phyloP scores from a whole-genome alignment of 2,113 vertebrate genomes.

The Sylvicapra grimmia region DNA sequence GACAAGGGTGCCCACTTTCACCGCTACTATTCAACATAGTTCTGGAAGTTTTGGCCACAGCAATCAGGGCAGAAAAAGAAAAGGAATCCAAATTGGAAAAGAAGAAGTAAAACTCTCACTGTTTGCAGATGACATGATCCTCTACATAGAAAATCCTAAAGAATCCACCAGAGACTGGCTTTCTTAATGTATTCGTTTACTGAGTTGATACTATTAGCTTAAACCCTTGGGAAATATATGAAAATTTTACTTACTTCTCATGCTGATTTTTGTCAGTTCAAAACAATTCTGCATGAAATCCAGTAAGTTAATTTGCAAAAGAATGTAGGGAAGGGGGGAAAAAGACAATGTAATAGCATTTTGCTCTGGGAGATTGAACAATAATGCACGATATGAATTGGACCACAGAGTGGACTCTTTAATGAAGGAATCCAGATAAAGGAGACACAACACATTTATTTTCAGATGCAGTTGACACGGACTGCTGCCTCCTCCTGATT shows the following conservation, averaged over 20 bases:
- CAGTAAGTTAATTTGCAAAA: conserved; percentile 63
- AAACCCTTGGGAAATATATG: conserved; percentile 42
- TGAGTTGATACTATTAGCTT: conserved; percentile 20
- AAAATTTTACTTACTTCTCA: conserved; percentile 57
- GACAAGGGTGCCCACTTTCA: too few relatives aligned
- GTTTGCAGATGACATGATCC: too few relatives aligned
- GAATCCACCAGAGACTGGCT: too few relatives aligned
- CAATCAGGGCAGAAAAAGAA: too few relatives aligned
- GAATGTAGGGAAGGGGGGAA: not conserved
- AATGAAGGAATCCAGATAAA: conserved; percentile 39
- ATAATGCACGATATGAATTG: not conserved
- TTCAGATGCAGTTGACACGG: not conserved
- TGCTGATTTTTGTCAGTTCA: conserved; percentile 53
- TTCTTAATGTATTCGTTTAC: conserved; percentile 22
- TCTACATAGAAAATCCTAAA: too few relatives aligned
- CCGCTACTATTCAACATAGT: too few relatives aligned
- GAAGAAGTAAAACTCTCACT: too few relatives aligned
- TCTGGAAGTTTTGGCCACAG: too few relatives aligned
- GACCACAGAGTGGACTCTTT: conserved; percentile 33
- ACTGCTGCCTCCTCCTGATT: conserved; percentile 17
- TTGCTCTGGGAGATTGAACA: conserved; percentile 55
- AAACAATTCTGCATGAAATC: conserved; percentile 61
- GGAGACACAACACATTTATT: conserved; percentile 38
- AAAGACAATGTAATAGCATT: conserved; percentile 41
- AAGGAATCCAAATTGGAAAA: too few relatives aligned